Percentiles rank a stretch among this genome's conserved stretches.
These are phyloP conservation scores for Pollimyrus isidori DNA, from an alignment of 2,113 vertebrate species.

Conservation along the genomic window DNA sequence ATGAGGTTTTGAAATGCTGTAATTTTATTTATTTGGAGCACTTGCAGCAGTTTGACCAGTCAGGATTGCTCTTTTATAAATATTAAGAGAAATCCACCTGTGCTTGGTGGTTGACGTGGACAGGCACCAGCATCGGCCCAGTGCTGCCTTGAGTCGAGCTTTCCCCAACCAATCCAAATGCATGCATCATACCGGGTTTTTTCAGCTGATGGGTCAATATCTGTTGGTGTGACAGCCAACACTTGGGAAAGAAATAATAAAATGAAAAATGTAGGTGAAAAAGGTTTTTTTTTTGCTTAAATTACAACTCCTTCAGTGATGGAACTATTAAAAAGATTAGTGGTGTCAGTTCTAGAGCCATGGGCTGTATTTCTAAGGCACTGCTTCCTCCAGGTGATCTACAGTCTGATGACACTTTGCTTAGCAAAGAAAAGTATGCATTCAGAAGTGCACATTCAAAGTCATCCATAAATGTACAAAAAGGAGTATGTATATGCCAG, in stretches of 20 bases:
- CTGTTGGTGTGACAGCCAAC: not conserved
- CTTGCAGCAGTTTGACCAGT: not conserved
- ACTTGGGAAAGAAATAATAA: not conserved
- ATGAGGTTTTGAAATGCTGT: not conserved
- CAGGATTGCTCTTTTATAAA: not conserved
- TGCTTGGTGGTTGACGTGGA: not conserved
- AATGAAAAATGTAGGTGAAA: not conserved
- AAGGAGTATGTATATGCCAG: not conserved
- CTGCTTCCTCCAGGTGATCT: not conserved
- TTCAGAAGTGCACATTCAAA: not conserved
- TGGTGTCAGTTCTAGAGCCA: not conserved
- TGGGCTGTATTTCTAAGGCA: not conserved
- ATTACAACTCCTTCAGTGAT: conserved; percentile 1
- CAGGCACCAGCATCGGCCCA: not conserved
- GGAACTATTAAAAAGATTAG: conserved; percentile 17
- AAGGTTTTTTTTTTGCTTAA: not conserved
- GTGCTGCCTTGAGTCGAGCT: not conserved
- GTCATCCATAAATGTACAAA: not conserved
- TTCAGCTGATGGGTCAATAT: not conserved
- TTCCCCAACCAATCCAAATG: not conserved
- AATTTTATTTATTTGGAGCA: not conserved
- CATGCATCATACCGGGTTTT: not conserved
- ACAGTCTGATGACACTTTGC: not conserved
- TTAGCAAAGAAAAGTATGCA: not conserved
- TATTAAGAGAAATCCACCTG: not conserved